phyloP scores from a whole-genome alignment of 2,888 invertebrate species.

The Noctua pronuba region DNA sequence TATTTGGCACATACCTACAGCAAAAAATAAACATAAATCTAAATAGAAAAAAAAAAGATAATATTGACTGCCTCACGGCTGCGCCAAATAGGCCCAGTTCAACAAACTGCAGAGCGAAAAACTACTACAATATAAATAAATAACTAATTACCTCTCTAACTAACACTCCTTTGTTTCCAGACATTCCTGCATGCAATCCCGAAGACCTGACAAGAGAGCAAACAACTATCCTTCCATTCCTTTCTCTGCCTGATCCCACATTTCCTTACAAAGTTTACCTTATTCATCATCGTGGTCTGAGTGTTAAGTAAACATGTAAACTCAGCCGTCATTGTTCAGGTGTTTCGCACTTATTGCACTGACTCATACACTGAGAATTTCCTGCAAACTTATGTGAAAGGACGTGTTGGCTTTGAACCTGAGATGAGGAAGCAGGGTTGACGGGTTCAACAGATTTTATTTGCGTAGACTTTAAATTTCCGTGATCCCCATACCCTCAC shows the following conservation, averaged over 20 bases:
- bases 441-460: not conserved
- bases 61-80: too few species aligned
- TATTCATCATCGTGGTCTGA: constrained; percentile 59
- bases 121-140: not conserved
- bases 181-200: constrained; percentile 38
- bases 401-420: constrained; percentile 27
- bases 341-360: constrained; percentile 69
- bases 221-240: constrained; percentile 9
- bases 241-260: constrained; percentile 8
- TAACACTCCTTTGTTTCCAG: constrained; percentile 53
- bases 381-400: constrained; percentile 57
- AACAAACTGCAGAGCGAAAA: too few species aligned
- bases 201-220: constrained; percentile 30
- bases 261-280: constrained; percentile 49
- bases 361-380: constrained; percentile 71
- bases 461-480: not conserved
- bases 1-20: too few species aligned
- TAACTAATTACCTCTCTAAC: constrained; percentile 19
- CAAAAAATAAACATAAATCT: too few species aligned
- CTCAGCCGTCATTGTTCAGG: constrained; percentile 74
- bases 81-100: too few species aligned
- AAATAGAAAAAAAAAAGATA: too few species aligned
- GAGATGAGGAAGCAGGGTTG: constrained; percentile 39
- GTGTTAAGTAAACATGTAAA: constrained; percentile 76
- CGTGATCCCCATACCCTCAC: not conserved